phyloP scores from a whole-genome alignment of 2,888 invertebrate species.

The Ophraella communa region DNA sequence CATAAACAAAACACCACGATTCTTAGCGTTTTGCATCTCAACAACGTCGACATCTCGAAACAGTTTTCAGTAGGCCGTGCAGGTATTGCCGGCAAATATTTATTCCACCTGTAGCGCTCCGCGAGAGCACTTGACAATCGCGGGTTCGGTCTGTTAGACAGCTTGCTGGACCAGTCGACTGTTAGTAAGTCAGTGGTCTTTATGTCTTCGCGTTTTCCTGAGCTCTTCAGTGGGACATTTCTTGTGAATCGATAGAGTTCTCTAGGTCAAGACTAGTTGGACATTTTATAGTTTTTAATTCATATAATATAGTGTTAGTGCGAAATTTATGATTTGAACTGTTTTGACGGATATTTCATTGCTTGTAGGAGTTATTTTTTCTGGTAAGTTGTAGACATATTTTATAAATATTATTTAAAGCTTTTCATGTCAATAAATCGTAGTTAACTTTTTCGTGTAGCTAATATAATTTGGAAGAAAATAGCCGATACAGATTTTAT shows the following conservation, averaged over 20 bases:
- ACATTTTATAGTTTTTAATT: slow-evolving; percentile 7
- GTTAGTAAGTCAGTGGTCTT: slow-evolving; percentile 38
- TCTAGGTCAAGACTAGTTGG: slow-evolving; percentile 20
- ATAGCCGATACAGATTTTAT: too few relatives aligned
- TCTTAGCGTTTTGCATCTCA: slow-evolving; percentile 10
- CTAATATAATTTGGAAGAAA: too few relatives aligned
- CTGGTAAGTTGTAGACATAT: slow-evolving; percentile 5
- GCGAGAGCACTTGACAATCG: slow-evolving; percentile 33
- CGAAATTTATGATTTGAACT: slow-evolving; percentile 2
- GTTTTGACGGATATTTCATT: slow-evolving; percentile 1
- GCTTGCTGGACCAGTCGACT: slow-evolving; percentile 32
- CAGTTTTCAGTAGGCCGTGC: slow-evolving; percentile 23
- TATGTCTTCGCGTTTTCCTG: slow-evolving; percentile 17
- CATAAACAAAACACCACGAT: slow-evolving; percentile 33
- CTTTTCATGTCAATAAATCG: too few relatives aligned
- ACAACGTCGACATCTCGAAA: slow-evolving; percentile 7
- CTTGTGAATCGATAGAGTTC: slow-evolving; percentile 25
- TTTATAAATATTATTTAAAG: too few relatives aligned
- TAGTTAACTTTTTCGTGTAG: too few relatives aligned
- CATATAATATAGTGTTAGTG: slow-evolving; percentile 8
- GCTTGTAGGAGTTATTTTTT: neutral
- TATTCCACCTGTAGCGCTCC: slow-evolving; percentile 32
- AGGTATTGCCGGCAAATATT: slow-evolving; percentile 16
- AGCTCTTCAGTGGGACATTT: slow-evolving; percentile 26
- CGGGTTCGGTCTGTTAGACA: neutral